Evolutionary conservation across 2,888 invertebrate genomes (phyloP).

Genomic region (Caenorhabditis panamensis): DNA sequence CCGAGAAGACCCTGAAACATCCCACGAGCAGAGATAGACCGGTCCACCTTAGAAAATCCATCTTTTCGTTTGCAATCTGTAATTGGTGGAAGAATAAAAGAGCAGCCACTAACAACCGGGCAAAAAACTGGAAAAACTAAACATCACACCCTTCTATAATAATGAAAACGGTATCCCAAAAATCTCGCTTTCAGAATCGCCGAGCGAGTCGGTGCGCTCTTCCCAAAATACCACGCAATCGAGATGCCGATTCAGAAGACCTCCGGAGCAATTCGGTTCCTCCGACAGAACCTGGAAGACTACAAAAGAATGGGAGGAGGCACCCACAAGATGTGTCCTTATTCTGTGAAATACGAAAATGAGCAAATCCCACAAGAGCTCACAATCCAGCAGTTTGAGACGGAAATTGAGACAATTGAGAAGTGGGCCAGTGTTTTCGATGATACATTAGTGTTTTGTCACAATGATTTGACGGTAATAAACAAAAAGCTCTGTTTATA

Average conservation of each 20-base stretch:
- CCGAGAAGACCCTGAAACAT: not conserved
- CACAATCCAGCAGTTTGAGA: constrained; percentile 21
- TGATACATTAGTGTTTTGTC: constrained; percentile 46
- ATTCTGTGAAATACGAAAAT: constrained; percentile 22
- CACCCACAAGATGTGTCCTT: constrained; percentile 22
- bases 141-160: too few species aligned
- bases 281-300: constrained; percentile 24
- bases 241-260: constrained; percentile 42
- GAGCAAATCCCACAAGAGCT: constrained; percentile 6
- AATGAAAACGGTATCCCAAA: too few species aligned
- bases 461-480: constrained; percentile 51
- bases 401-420: constrained; percentile 40
- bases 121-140: too few species aligned
- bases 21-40: too few species aligned
- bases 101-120: too few species aligned
- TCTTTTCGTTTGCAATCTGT: too few species aligned
- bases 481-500: too few species aligned
- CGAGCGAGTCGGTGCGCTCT: constrained; percentile 29
- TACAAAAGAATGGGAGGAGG: constrained; percentile 21
- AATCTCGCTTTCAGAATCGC: constrained; percentile 38
- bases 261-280: constrained; percentile 17
- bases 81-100: too few species aligned
- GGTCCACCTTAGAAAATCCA: too few species aligned
- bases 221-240: constrained; percentile 33
- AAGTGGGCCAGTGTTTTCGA: constrained; percentile 28